Base-by-base conservation (phyloP, 1,140 invertebrate genomes). In the Drosophila truncata region DNA sequence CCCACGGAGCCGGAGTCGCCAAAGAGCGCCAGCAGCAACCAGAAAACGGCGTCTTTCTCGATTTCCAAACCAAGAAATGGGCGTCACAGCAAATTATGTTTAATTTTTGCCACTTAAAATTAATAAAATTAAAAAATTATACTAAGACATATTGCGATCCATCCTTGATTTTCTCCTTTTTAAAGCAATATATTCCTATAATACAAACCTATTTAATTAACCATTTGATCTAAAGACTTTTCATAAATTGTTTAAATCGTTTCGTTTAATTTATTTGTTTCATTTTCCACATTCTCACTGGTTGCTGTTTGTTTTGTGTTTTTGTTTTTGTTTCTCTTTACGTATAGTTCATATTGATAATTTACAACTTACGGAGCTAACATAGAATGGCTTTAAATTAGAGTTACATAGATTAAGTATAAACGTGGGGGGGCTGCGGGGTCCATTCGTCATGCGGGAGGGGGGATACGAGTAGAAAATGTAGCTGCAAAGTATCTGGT, bases 361-460 rank as follows among this genome's bases (percentile, higher is more conserved):
- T 87, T 87, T 87, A 87, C 84, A 87, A 88, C 84, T 87, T 87
- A 87, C 84, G 67, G 80, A 47, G 39, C 84, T 87, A 87, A 80
- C 80, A 87, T 87, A 90, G 84, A 88, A 87, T 88, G 85, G 80
- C 84, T 55, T 88, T 88, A 87, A 87, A 87, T 87, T 87, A 87
- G 73, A 90, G 78, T 90, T 87, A 90, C 72, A 75, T 80, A 84
- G 80, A 70, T 76, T 78, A 77, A 71, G 85, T 71, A 80, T 79
- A 79, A 87, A 87, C 83, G 82, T 60, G 82, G 73, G 71, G 82
- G 73, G 54, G 62, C 47, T 47, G 74, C 46, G 73, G 52, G 54
- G 62, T 52, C 72, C 63, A 57, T 77, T 74, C 39, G 46, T 55
- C 54, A 59, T 60, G 52, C 41, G 52, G 72, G 71, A 29, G 23